Conservation (phyloP, 2,797 vertebrate species). For the Aselliscus stoliczkanus region DNA sequence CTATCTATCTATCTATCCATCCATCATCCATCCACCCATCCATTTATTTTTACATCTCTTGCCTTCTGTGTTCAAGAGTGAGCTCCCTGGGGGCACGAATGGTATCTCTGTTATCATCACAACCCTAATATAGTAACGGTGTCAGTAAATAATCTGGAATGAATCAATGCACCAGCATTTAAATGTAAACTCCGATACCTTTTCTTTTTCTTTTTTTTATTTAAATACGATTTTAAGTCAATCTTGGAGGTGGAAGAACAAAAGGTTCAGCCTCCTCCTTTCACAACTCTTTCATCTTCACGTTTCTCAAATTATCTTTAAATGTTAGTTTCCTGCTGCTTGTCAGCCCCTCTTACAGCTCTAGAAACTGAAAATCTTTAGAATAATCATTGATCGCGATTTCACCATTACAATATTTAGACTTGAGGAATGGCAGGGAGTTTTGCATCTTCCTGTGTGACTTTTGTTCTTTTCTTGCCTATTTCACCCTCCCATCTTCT, state of each 20-base stretch:
- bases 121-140: background rate
- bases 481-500: background rate
- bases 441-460: background rate
- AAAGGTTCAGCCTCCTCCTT: constrained; percentile 10
- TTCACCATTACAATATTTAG: constrained; percentile 62
- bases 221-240: background rate
- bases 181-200: background rate
- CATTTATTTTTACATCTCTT: background rate
- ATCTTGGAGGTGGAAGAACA: background rate
- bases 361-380: constrained; percentile 33
- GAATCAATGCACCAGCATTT: background rate
- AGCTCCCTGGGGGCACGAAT: background rate
- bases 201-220: background rate
- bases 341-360: background rate
- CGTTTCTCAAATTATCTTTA: constrained; percentile 56
- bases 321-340: constrained; percentile 54
- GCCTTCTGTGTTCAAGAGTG: background rate
- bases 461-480: constrained; percentile 14
- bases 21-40: background rate
- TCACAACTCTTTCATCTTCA: constrained; percentile 23
- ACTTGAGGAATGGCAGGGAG: constrained; percentile 42
- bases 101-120: background rate
- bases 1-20: too few relatives aligned
- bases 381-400: constrained; percentile 49
- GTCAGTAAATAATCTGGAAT: background rate